A percentile compares a stretch with the other conserved stretches of the same genome.
These are phyloP conservation scores for Labeo calbasu DNA, from an alignment of 2,797 vertebrate species.

Conservation along the genomic window DNA sequence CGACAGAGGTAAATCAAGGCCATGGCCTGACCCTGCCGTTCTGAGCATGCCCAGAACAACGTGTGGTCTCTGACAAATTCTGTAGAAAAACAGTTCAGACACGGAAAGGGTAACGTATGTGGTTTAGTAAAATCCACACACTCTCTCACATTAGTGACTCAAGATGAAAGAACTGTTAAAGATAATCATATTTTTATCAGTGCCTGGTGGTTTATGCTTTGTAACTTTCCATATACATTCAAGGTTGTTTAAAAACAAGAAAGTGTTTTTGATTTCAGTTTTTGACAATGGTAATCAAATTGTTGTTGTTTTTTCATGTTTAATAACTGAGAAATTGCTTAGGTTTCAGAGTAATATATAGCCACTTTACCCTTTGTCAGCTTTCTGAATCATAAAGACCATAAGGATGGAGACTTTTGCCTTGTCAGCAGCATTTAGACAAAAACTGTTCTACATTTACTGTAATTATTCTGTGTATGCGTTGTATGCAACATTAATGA, in stretches of 20 bases:
- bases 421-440: background rate
- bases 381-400: background rate
- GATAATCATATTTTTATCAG: background rate
- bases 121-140: background rate
- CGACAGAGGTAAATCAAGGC: conserved; percentile 33
- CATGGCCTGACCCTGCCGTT: conserved; percentile 8
- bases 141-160: background rate
- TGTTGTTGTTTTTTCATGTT: background rate
- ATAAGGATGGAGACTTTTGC: background rate
- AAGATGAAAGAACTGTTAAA: background rate
- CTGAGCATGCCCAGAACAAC: conserved; percentile 30
- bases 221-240: background rate
- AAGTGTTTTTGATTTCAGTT: background rate
- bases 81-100: conserved; percentile 26
- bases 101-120: conserved; percentile 8
- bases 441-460: background rate
- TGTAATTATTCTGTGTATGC: background rate
- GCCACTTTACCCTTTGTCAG: background rate
- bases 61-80: conserved; percentile 43
- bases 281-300: background rate
- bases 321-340: background rate
- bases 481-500: background rate
- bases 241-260: background rate
- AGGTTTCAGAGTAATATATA: conserved; percentile 2
- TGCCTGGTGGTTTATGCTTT: background rate